These are phyloP conservation scores for Chelonus insularis DNA, from an alignment of 1,140 invertebrate species.

Conservation along the genomic window DNA sequence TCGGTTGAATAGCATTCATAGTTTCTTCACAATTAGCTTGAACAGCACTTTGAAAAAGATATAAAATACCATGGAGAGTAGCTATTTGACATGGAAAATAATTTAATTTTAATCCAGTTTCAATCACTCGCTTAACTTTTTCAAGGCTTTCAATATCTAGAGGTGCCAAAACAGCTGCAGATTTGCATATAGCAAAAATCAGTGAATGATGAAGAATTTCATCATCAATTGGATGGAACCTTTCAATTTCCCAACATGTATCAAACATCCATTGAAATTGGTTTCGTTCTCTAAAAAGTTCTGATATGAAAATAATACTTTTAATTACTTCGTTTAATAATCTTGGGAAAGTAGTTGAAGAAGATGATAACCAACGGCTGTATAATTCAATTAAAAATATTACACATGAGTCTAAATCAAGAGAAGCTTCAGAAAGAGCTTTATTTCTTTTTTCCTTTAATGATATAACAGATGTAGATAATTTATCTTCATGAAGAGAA, in stretches of 20 bases:
- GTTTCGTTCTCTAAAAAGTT: constrained; percentile 70
- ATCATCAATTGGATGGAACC: constrained; percentile 68
- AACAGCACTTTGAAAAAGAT: constrained; percentile 71
- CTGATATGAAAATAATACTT: constrained; percentile 71
- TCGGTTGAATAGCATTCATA: constrained; percentile 64
- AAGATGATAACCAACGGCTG: constrained; percentile 70
- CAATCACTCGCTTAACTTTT: constrained; percentile 67
- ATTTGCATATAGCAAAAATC: constrained; percentile 70
- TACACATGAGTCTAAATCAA: constrained; percentile 86
- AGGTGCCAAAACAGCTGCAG: constrained; percentile 67
- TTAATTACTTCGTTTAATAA: constrained; percentile 70
- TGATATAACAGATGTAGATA: constrained; percentile 43
- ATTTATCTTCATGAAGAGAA: constrained; percentile 51
- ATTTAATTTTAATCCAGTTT: constrained; percentile 66
- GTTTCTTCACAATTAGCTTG: constrained; percentile 65
- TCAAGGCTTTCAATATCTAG: constrained; percentile 64
- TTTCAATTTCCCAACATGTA: constrained; percentile 67
- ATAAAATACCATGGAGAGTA: constrained; percentile 75
- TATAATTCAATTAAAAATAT: constrained; percentile 83
- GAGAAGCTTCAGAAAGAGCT: constrained; percentile 60
- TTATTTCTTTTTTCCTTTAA: constrained; percentile 47
- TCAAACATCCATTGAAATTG: constrained; percentile 79
- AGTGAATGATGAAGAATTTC: constrained; percentile 73
- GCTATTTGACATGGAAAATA: constrained; percentile 70
- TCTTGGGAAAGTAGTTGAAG: constrained; percentile 62